Base-by-base conservation (phyloP, 2,797 vertebrate species). In the Pogonophryne albipinna region DNA sequence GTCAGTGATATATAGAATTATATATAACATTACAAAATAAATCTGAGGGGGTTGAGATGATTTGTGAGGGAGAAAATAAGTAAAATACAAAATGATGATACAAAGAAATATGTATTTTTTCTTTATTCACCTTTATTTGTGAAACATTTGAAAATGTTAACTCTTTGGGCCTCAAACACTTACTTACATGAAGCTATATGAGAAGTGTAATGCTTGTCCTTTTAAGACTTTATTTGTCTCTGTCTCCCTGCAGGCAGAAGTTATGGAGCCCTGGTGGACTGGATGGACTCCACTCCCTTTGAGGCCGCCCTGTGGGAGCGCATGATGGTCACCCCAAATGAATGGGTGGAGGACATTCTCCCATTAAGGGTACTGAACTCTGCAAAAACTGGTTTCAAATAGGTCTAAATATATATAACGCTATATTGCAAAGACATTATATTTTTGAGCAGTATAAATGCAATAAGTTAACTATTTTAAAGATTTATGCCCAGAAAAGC, bases 251-350 rank as follows among this genome's bases (percentile, higher is more conserved):
- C 71, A 99, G 98, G 98, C 1, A 95, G 89, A 91, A 99, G 98
- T 89, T 99, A 99, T 15, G 97, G 97, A 17, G 94, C 95, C 2
- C 66, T 66, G 20, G 98, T 99, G 81, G 95, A 97, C 73, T 99
- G 98, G 98, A 99, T 99, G 98, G 98, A 99, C 85, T 99, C 98
- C 0, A 96, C 93, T 27, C 83, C 92, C 15, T 94, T 94, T 8
- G 98, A 99, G 92, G 92, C 89, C 50, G 92, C 91, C n/a, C 92
- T 99, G 44, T 99, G 98, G 98, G 94, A 97, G 67, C 96, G 95
- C 78, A 98, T 98, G 97, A 96, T 97, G 50, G 92, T 94, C 1
- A 93, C 93, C 0, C 97, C 97, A 0, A 97, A 95, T 69, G 95
- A 95, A n/a, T 99, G 98, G 98, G 82, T 96, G 68, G 97, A 99